Conservation (phyloP, 2,797 vertebrate species). For the Xerus rutilus region DNA sequence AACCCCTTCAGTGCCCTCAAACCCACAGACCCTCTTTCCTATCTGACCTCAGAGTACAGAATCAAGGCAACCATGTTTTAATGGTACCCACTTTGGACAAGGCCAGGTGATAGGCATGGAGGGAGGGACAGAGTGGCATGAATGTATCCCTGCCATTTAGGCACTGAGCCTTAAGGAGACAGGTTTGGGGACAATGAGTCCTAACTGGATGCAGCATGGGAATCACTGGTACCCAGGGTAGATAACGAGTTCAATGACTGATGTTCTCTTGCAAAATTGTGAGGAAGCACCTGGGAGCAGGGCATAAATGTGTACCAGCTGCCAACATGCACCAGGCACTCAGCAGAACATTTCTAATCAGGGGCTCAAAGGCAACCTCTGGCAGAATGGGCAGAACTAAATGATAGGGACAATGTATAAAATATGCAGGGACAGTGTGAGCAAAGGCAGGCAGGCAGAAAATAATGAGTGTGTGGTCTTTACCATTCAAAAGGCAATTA, state of each 20-base stretch:
- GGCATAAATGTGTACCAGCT: neutral
- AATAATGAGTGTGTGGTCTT: neutral
- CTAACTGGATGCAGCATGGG: neutral
- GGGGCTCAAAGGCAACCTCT: neutral
- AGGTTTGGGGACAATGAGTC: neutral
- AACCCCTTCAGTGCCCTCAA: neutral
- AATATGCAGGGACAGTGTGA: neutral
- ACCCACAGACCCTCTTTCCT: neutral
- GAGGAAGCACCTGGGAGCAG: neutral
- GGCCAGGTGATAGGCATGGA: neutral
- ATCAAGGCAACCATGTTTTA: neutral
- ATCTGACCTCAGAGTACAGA: neutral
- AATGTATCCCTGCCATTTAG: neutral
- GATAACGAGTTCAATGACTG: accelerated
- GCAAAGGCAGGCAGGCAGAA: conserved; percentile 7
- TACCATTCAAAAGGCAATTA: conserved; percentile 43
- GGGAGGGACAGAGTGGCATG: neutral
- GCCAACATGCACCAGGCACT: neutral
- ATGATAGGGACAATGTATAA: conserved; percentile 1
- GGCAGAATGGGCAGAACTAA: conserved; percentile 13
- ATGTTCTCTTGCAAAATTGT: neutral
- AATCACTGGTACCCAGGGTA: neutral
- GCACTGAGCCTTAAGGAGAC: neutral
- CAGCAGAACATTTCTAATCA: neutral
- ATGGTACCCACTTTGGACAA: neutral